A percentile compares a stretch with the other conserved stretches of the same genome.
These are phyloP conservation scores for Microchirus variegatus DNA, from an alignment of 2,797 vertebrate species.

Conservation along the genomic window DNA sequence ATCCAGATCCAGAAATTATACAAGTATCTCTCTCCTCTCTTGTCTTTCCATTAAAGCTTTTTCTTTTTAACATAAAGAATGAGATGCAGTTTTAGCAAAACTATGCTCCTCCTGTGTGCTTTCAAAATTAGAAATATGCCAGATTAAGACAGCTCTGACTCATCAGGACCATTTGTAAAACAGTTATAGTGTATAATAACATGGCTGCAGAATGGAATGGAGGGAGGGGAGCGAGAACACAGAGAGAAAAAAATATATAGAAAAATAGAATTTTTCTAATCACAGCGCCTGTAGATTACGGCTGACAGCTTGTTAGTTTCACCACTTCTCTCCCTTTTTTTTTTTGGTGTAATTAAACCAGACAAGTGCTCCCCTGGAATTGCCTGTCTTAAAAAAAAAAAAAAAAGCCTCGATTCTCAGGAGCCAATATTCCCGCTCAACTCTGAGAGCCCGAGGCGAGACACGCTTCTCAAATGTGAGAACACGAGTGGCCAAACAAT, in stretches of 20 bases:
- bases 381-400: slow-evolving; percentile 72
- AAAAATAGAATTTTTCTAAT: slow-evolving; percentile 54
- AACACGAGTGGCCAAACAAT: slow-evolving; percentile 71
- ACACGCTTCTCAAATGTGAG: slow-evolving; percentile 63
- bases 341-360: slow-evolving; percentile 81
- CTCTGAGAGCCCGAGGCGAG: slow-evolving; percentile 66
- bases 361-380: slow-evolving; percentile 77
- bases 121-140: slow-evolving; percentile 25
- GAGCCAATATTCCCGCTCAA: slow-evolving; percentile 71
- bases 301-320: slow-evolving; percentile 82
- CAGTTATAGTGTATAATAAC: no score
- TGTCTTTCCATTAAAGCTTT: no score
- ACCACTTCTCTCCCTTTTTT: slow-evolving; percentile 64
- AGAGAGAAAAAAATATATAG: slow-evolving; percentile 30
- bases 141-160: slow-evolving; percentile 40
- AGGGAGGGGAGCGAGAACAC: neutral
- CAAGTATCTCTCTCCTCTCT: neutral
- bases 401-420: slow-evolving; percentile 65
- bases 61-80: slow-evolving; percentile 25
- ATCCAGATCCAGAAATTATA: neutral
- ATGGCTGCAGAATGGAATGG: no score
- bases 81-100: slow-evolving; percentile 10
- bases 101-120: slow-evolving; percentile 10
- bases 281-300: slow-evolving; percentile 70
- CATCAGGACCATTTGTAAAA: slow-evolving; percentile 51